Conservation (phyloP, 2,797 vertebrate genomes). For the Cercopithecus mitis region DNA sequence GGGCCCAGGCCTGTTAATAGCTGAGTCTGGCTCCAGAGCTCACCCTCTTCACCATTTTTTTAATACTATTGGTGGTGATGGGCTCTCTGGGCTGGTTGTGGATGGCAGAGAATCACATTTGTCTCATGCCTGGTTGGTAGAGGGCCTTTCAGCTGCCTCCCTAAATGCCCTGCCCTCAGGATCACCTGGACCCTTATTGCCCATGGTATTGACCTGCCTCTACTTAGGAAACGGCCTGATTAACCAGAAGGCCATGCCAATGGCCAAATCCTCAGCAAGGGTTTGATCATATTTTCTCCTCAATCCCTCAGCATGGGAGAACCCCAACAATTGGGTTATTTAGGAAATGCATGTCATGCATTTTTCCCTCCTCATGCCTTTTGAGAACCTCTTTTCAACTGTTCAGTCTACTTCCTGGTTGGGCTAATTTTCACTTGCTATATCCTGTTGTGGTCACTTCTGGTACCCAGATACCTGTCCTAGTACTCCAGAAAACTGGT, state of each 20-base stretch:
- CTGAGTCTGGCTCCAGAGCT: neutral
- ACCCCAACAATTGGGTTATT: neutral
- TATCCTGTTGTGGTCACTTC: neutral
- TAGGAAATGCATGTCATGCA: neutral
- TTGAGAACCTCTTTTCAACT: neutral
- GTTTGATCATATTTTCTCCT: neutral
- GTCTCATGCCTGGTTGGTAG: neutral
- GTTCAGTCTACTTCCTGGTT: neutral
- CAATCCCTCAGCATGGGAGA: neutral
- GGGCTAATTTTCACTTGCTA: no score
- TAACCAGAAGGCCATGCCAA: neutral
- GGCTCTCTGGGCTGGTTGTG: no score
- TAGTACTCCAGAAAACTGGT: neutral
- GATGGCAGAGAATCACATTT: neutral
- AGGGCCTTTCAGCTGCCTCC: neutral
- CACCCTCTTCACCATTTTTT: no score
- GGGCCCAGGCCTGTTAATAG: neutral
- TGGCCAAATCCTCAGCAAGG: neutral
- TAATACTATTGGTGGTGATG: neutral
- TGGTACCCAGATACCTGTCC: neutral
- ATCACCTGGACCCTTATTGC: no score
- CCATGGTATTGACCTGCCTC: neutral
- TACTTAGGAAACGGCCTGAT: neutral
- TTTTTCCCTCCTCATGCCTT: neutral
- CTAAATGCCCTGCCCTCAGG: neutral